Evolutionary conservation across 2,113 vertebrate genomes (phyloP), one percentile per base, ranked within the genome.

Genomic region (Brachyistius frenatus): DNA sequence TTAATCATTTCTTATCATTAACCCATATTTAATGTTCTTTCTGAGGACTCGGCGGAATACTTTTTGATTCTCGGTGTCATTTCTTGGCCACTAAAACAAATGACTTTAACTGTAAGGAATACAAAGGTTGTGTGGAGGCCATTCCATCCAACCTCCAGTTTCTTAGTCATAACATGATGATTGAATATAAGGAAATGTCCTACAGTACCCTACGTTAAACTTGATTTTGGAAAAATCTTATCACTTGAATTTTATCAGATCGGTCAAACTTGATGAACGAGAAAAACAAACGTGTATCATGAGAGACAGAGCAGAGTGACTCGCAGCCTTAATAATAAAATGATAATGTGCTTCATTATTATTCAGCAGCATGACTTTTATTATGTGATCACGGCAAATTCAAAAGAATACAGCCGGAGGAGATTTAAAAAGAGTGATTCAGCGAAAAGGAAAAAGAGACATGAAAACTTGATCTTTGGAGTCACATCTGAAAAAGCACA

Each of bases 111-210:
- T 50, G 10, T 44, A n/a, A 31, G 6, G 41, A 69, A 41, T 14
- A 23, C 23, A 54, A 65, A 52, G 11, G 15, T 46, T 54, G 7
- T 56, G 10, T 52, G 16, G 30, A 49, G 35, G 9, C 16, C 36
- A 16, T 37, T 49, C 9, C 56, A 10, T 39, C 31, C 14, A 67
- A 63, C 2, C 31, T 53, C 7, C 16, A 55, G 30, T 0, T 15
- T 31, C 37, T 73, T n/a, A 66, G 52, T 68, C 61, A 67, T 30
- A 76, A 39, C 4, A 50, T 63, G 63, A 31, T 72, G 4, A 55
- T 32, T 5, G 47, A 4, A 73, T 66, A 78, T 73, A 58, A 83
- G 23, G 23, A 11, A 33, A 54, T 37, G 15, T 15, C 58, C 72
- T 46, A 31, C 5, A 64, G 39, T 71, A 13, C 71, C 35, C 81